Conservation (phyloP, 2,888 invertebrate genomes). For the Gisinianus flammeolus region DNA sequence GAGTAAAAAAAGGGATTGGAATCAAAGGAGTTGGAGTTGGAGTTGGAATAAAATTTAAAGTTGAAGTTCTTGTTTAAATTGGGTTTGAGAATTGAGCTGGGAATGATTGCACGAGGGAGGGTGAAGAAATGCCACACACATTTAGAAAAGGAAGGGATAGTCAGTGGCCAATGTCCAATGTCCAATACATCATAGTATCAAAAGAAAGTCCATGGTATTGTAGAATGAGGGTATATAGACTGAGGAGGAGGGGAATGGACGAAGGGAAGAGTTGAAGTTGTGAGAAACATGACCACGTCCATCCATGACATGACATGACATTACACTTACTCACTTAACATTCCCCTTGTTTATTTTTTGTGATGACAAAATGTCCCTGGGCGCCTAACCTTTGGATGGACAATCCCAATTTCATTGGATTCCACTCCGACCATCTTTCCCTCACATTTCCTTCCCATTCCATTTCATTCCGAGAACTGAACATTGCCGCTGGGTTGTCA, state of each 20-base stretch:
- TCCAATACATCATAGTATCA: no score
- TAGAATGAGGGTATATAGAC: not conserved
- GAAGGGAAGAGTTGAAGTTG: not conserved
- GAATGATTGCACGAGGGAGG: not conserved
- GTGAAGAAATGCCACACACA: not conserved
- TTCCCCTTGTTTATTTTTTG: constrained; percentile 46
- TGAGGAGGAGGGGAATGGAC: not conserved
- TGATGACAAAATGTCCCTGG: constrained; percentile 45
- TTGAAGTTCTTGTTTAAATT: no score
- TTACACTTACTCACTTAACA: constrained; percentile 43
- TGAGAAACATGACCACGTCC: constrained; percentile 34
- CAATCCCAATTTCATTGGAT: constrained; percentile 34
- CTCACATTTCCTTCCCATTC: not conserved
- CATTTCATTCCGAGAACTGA: not conserved
- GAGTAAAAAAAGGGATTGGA: constrained; percentile 6
- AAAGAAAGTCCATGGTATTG: no score
- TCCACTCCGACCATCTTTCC: not conserved
- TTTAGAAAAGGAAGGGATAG: no score
- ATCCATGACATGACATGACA: constrained; percentile 33
- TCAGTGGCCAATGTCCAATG: not conserved
- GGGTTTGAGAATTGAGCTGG: no score
- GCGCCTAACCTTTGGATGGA: constrained; percentile 32
- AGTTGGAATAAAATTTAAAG: not conserved
- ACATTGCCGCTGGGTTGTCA: constrained; percentile 30
- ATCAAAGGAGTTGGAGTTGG: not conserved